phyloP scores from a whole-genome alignment of 1,140 invertebrate species.

The Philaenus spumarius region DNA sequence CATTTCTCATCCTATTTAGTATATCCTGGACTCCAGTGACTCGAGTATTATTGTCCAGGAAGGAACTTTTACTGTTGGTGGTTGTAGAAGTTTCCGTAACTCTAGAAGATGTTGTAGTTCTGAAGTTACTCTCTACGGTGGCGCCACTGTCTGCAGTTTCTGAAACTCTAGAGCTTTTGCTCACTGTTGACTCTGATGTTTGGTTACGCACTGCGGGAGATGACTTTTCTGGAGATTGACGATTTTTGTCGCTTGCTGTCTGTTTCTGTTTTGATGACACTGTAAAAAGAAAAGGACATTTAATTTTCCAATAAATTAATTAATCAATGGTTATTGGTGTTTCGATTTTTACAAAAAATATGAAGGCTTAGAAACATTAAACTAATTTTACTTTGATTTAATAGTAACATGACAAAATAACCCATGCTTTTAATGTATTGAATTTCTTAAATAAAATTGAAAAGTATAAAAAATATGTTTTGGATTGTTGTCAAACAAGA shows the following conservation, averaged over 20 bases:
- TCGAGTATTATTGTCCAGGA: conserved; percentile 58
- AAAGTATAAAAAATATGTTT: no score
- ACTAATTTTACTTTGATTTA: no score
- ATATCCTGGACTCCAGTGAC: conserved; percentile 66
- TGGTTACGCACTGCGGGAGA: neutral
- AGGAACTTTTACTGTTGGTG: conserved; percentile 31
- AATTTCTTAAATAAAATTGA: no score
- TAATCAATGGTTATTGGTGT: no score
- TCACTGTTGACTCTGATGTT: neutral
- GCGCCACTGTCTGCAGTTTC: neutral
- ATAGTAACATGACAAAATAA: no score
- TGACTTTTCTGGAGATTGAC: neutral
- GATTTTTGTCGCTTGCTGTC: conserved; percentile 4
- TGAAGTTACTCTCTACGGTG: neutral
- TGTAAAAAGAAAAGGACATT: conserved; percentile 8
- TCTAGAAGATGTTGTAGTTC: neutral
- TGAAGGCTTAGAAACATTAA: no score
- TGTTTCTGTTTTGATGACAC: conserved; percentile 30
- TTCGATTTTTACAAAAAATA: no score
- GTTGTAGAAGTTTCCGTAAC: conserved; percentile 12
- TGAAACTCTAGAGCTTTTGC: neutral
- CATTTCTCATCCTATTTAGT: conserved; percentile 63
- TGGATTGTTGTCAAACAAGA: no score
- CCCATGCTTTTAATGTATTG: no score
- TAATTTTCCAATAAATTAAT: no score